Evolutionary conservation across 2,888 invertebrate species (phyloP).

Genomic region (Margaritifera margaritifera): DNA sequence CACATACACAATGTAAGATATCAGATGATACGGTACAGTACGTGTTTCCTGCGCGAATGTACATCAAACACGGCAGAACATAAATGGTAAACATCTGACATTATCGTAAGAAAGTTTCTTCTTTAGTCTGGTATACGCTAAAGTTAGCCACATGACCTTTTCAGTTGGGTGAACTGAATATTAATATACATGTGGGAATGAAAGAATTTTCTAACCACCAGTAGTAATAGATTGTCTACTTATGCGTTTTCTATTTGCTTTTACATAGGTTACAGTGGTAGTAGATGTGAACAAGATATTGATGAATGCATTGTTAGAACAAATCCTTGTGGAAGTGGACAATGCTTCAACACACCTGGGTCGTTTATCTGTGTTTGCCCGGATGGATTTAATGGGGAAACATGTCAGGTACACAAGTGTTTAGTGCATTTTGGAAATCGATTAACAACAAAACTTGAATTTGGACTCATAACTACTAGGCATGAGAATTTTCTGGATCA

Average conservation of each 20-base stretch:
- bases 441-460: not conserved
- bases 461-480: not conserved
- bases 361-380: conserved; percentile 68
- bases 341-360: conserved; percentile 82
- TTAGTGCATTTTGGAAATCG: not conserved
- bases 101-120: no score
- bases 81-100: no score
- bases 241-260: conserved; percentile 5
- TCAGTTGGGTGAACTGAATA: no score
- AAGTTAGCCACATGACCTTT: no score
- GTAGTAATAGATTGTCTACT: no score
- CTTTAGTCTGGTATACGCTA: no score
- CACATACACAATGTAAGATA: no score
- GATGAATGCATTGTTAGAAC: conserved; percentile 50
- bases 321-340: conserved; percentile 82
- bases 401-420: conserved; percentile 72
- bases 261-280: conserved; percentile 78
- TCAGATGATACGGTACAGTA: no score
- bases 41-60: no score
- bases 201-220: no score
- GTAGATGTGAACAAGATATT: conserved; percentile 53
- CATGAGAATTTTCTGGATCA: not conserved
- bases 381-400: conserved; percentile 70
- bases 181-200: no score
- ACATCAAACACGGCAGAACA: no score